These are phyloP conservation scores for Calidris pygmaea DNA, from an alignment of 2,113 vertebrate species.

Conservation along the genomic window DNA sequence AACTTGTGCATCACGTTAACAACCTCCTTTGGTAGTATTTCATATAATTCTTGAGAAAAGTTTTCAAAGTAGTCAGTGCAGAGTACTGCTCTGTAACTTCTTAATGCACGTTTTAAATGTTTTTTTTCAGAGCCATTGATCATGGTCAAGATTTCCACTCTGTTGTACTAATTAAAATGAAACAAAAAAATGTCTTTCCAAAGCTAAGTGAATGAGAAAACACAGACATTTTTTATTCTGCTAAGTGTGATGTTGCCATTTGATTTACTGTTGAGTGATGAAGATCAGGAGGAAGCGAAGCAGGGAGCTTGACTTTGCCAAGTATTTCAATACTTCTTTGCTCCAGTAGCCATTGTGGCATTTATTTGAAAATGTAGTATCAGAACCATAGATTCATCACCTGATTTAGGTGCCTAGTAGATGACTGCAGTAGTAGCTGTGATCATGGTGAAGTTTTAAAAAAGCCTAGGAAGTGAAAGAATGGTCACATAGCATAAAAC, in stretches of 20 bases:
- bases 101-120: not conserved
- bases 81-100: not conserved
- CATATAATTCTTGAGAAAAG: not conserved
- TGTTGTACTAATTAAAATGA: not conserved
- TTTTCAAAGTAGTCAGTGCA: not conserved
- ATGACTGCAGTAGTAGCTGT: not conserved
- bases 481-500: not conserved
- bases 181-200: not conserved
- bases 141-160: not conserved
- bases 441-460: not conserved
- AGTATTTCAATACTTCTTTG: not conserved
- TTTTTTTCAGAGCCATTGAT: not conserved
- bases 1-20: not conserved
- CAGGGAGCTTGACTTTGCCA: not conserved
- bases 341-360: not conserved
- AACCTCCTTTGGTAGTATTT: constrained; percentile 5
- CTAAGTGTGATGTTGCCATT: not conserved
- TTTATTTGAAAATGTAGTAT: not conserved
- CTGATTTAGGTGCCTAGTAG: not conserved
- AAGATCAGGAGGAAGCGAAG: not conserved
- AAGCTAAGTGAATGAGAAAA: not conserved
- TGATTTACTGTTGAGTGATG: not conserved
- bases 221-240: not conserved
- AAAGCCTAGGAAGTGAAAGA: not conserved
- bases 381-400: not conserved